Base-by-base conservation (phyloP, 2,797 vertebrate species). In the Pyrocephalus nanus region DNA sequence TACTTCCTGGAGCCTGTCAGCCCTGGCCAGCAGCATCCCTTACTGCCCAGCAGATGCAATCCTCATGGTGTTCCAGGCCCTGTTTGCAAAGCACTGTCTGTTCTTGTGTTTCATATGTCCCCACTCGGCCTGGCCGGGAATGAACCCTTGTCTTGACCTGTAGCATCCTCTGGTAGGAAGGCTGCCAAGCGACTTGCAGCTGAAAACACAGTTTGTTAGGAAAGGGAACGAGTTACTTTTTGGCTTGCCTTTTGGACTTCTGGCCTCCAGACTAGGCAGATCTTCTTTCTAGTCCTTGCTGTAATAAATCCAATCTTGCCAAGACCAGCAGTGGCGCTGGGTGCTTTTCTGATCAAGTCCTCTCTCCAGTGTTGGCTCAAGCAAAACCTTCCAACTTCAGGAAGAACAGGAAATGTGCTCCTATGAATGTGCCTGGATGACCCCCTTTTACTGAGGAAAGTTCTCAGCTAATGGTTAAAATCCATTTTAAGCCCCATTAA, bases 141-240 rank as follows among this genome's bases (percentile, higher is more conserved):
- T 67, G 88, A 94, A 76, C 88, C 66, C 78, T 89, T 71, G 45
- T 82, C 91, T 92, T 96, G 91, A 93, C 94, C 90, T 78, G 79
- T 48, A 3, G 29, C 91, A 92, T 96, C 91, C 73, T 92, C 38
- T 86, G 66, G 40, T 67, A 91, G 88, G 91, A 88, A 66, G 36
- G 62, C 82, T 94, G 94, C 91, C 90, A 92, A 86, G 70, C 0
- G 0, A 30, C 90, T 94, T 95, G 51, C 80, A 91, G 60, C 79
- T 91, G 91, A 90, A 93, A 94, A 93, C 62, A 50, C 32, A 83
- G 81, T 86, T 92, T 88, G 66, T 88, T 93, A 88, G 82, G 73
- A 88, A 88, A 82, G 80, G 71, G 73, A 93, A 62, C 0, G 0
- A 84, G 74, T 91, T 91, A 93, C 66, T 90, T 94, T 88, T 91